These are phyloP conservation scores for Volucella bombylans DNA, from an alignment of 2,888 invertebrate species.

Conservation along the genomic window DNA sequence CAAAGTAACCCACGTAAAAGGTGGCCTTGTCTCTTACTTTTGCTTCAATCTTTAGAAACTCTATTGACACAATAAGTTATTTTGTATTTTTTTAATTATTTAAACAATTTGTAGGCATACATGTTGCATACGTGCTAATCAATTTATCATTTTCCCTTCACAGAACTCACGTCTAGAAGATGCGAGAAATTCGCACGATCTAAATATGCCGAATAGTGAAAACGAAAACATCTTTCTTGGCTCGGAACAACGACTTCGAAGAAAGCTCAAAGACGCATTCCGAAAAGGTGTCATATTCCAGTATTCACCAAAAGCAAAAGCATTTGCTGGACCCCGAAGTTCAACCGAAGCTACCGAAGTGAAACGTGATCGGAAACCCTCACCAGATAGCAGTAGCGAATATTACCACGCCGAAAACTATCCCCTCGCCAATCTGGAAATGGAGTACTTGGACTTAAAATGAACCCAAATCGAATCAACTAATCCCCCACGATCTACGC, in stretches of 20 bases:
- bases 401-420: slow-evolving; percentile 58
- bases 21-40: no score
- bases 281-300: slow-evolving; percentile 57
- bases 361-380: slow-evolving; percentile 30
- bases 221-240: slow-evolving; percentile 46
- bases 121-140: slow-evolving; percentile 1
- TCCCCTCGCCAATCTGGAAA: slow-evolving; percentile 48
- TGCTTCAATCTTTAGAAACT: no score
- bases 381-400: slow-evolving; percentile 41
- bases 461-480: slow-evolving; percentile 31
- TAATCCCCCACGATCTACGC: slow-evolving; percentile 27
- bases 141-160: slow-evolving; percentile 15
- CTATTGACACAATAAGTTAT: no score
- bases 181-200: slow-evolving; percentile 29
- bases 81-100: neutral
- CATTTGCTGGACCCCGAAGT: slow-evolving; percentile 4
- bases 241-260: slow-evolving; percentile 42
- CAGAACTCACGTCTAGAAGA: slow-evolving; percentile 56
- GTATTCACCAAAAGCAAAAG: slow-evolving; percentile 29
- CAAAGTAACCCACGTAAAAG: no score
- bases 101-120: neutral
- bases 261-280: slow-evolving; percentile 47
- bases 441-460: slow-evolving; percentile 63
- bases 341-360: slow-evolving; percentile 30
- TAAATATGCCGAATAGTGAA: slow-evolving; percentile 32